phyloP scores from a whole-genome alignment of 1,140 invertebrate genomes.

The Mactra quadrangularis region DNA sequence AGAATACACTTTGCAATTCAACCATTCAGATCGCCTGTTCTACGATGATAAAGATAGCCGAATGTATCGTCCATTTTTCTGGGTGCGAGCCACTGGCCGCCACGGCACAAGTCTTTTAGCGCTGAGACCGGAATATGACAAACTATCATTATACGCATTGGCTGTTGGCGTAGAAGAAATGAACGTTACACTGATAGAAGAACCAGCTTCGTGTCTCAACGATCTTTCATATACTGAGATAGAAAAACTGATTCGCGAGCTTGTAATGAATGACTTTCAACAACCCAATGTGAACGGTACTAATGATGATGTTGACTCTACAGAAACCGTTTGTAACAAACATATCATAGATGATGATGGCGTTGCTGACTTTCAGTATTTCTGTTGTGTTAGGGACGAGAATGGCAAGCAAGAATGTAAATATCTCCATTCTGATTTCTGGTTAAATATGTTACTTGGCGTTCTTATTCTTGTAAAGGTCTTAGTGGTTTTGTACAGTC shows the following conservation, averaged over 20 bases:
- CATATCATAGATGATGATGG: conserved; percentile 9
- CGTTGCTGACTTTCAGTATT: not conserved
- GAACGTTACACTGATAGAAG: conserved; percentile 5
- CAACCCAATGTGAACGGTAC: not conserved
- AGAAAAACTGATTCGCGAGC: conserved; percentile 6
- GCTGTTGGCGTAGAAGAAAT: not conserved
- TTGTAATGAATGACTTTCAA: conserved; percentile 26
- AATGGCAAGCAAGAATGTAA: not conserved
- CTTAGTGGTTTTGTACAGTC: conserved; percentile 4
- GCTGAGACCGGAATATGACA: conserved; percentile 14
- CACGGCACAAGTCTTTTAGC: conserved; percentile 14
- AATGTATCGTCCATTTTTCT: conserved; percentile 3
- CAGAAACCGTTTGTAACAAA: conserved; percentile 21
- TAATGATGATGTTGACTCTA: not conserved
- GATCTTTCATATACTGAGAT: not conserved
- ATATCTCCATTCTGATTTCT: conserved; percentile 4
- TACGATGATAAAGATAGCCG: not conserved
- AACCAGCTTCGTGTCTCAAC: not conserved
- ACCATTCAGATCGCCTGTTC: not conserved
- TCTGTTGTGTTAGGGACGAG: not conserved
- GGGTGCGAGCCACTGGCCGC: conserved; percentile 21
- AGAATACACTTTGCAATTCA: not conserved
- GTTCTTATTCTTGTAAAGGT: conserved; percentile 7
- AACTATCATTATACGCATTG: conserved; percentile 6
- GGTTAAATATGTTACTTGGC: conserved; percentile 17